Evolutionary conservation across 2,888 invertebrate species (phyloP).

Genomic region (Tortricodes alternella): DNA sequence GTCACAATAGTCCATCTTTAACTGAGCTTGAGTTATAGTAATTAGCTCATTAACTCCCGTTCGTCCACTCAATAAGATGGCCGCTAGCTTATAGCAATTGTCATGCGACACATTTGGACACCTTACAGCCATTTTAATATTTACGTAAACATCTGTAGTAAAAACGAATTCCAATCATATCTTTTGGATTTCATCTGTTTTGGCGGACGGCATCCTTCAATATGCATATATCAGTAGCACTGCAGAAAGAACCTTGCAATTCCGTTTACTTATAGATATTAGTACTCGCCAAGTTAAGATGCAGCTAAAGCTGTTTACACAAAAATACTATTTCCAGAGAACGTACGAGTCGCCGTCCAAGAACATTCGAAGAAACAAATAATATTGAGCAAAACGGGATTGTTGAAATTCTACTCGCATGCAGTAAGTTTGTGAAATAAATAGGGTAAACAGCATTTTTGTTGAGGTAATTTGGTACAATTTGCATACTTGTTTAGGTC

Average conservation of each 20-base stretch:
- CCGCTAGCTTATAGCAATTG: too few species aligned
- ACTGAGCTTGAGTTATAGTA: too few species aligned
- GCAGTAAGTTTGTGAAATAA: constrained; percentile 12
- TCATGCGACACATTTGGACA: too few species aligned
- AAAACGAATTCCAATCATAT: too few species aligned
- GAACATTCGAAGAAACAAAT: constrained; percentile 17
- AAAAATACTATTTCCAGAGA: constrained; percentile 16
- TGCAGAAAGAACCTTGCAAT: not conserved
- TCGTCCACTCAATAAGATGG: too few species aligned
- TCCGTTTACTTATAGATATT: not conserved
- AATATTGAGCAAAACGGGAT: not conserved
- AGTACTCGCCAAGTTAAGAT: not conserved
- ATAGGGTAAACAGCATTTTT: constrained; percentile 6
- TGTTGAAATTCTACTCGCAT: constrained; percentile 8
- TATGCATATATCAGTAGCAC: not conserved
- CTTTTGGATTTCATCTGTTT: too few species aligned
- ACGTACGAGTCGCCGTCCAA: not conserved
- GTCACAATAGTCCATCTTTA: too few species aligned
- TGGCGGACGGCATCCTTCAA: too few species aligned
- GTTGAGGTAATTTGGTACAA: constrained; percentile 6
- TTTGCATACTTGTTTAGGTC: constrained; percentile 14
- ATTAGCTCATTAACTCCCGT: too few species aligned
- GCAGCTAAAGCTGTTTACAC: constrained; percentile 21
- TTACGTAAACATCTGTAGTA: too few species aligned
- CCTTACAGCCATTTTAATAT: too few species aligned